Evolutionary conservation across 1,140 invertebrate species (phyloP).

Genomic region (Microplitis demolitor): DNA sequence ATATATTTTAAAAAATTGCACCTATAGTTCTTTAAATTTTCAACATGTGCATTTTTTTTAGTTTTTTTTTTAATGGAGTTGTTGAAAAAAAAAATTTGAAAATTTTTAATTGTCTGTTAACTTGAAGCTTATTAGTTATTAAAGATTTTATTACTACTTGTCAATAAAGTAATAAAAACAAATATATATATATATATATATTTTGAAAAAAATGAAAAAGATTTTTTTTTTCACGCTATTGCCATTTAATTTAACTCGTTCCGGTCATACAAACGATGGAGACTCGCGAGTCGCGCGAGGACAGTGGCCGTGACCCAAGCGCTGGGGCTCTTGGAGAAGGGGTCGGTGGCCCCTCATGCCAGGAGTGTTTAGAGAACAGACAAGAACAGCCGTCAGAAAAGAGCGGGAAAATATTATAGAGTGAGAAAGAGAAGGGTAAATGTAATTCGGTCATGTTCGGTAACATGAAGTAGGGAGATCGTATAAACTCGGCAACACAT

Average conservation of each 20-base stretch:
- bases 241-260: neutral
- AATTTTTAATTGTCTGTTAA: no score
- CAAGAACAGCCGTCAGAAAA: neutral
- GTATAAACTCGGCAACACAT: neutral
- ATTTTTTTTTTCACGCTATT: neutral
- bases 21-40: no score
- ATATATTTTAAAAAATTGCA: no score
- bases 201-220: no score
- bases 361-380: slow-evolving; percentile 10
- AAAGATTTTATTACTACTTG: neutral
- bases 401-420: slow-evolving; percentile 3
- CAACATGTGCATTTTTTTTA: no score
- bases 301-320: slow-evolving; percentile 58
- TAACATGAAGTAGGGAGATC: neutral
- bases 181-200: no score
- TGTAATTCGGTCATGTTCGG: neutral
- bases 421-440: neutral
- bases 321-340: slow-evolving; percentile 39
- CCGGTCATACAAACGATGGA: neutral
- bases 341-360: slow-evolving; percentile 52
- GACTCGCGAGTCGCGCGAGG: slow-evolving; percentile 30
- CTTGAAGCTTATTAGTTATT: no score
- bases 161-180: neutral
- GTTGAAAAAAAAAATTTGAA: no score
- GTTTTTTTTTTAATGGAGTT: no score